These are phyloP conservation scores for Zaprionus capensis DNA, from an alignment of 1,140 invertebrate genomes.

Conservation along the genomic window DNA sequence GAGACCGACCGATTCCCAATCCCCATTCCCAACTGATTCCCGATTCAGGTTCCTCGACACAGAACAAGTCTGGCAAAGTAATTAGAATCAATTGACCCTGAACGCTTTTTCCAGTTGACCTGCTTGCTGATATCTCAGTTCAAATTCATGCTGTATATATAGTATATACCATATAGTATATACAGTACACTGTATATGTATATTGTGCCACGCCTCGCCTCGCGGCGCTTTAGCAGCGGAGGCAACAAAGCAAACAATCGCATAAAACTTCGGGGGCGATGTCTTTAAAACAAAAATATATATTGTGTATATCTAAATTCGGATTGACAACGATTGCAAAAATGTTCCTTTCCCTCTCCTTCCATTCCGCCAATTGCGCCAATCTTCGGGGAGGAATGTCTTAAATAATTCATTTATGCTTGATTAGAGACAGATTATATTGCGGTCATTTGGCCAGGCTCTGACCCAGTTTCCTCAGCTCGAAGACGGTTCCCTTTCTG, in stretches of 20 bases:
- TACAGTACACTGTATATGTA: neutral
- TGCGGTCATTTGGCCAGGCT: constrained; percentile 4
- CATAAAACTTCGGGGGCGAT: constrained; percentile 23
- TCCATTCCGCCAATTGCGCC: constrained; percentile 10
- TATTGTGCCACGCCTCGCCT: neutral
- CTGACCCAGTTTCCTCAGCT: neutral
- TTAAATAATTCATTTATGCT: constrained; percentile 48
- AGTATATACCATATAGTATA: neutral
- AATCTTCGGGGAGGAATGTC: constrained; percentile 16
- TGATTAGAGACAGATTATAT: constrained; percentile 40
- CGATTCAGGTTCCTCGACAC: neutral
- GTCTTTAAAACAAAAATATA: constrained; percentile 35
- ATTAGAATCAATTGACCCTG: constrained; percentile 70
- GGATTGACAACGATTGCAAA: constrained; percentile 32
- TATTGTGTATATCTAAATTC: constrained; percentile 20
- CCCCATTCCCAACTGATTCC: neutral
- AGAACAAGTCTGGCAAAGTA: constrained; percentile 51
- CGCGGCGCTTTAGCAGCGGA: neutral
- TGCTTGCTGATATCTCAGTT: constrained; percentile 53
- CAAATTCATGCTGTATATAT: constrained; percentile 12
- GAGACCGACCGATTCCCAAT: constrained; percentile 12
- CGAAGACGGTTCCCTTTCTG: neutral
- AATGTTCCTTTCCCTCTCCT: neutral
- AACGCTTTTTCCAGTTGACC: constrained; percentile 67
- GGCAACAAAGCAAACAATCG: constrained; percentile 26